Base-by-base conservation (phyloP, 2,797 vertebrate genomes). In the Caiman crocodilus region DNA sequence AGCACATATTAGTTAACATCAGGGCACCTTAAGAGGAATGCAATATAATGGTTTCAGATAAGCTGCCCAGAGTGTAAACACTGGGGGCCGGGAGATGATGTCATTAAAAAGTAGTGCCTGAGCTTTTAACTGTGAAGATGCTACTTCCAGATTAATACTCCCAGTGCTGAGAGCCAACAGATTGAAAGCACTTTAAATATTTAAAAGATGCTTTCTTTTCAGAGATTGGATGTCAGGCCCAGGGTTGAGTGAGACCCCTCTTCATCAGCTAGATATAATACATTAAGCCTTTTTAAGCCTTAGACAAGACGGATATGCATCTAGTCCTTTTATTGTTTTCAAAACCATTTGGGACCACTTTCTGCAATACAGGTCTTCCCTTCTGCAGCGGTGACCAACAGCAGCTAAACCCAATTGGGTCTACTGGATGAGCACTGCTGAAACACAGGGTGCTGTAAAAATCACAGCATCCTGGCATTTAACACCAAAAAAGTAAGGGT, bases 211-310 rank as follows among this genome's bases (percentile, higher is more conserved):
- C 18, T 23, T 17, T 65, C 28, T n/a, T 15, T 65, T n/a, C n/a
- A 65, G n/a, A 65, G 16, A 9, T 65, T 7, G n/a, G n/a, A 65
- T 28, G 64, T 50, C 42, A 50, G 42, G 11, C 42, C 42, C 42
- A 50, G 42, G 42, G 42, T 50, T 50, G 42, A 50, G 42, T 50
- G 42, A 50, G 42, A 50, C 42, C 42, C 42, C 42, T 50, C 42
- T 50, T 50, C 42, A 50, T 50, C 42, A 50, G 5, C 16, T 73
- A 77, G 42, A 25, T 88, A 15, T 28, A 57, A 26, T 12, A 91
- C 82, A 57, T 85, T 85, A 97, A 94, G 92, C 25, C 56, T 73
- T 82, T 65, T 35, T 35, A 94, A 91, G 88, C 93, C 92, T 91
- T 90, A 91, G 63, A 26, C 67, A 93, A 92, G 71, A 92, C 88